Conservation (phyloP, 2,888 invertebrate species). For the Drosophila tanythrix region DNA sequence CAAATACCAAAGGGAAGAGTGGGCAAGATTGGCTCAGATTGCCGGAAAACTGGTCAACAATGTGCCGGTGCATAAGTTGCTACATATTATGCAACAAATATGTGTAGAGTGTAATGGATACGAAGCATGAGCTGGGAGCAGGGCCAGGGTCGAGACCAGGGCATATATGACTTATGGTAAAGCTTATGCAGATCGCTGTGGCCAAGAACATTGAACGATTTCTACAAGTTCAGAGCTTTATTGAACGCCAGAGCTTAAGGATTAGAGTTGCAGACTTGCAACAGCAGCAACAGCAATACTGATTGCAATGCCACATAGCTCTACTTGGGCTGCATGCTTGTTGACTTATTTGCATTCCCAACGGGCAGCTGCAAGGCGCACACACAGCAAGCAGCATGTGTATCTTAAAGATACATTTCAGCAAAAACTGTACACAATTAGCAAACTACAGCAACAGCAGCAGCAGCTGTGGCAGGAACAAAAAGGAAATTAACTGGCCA, state of each 20-base stretch:
- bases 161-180: slow-evolving; percentile 1
- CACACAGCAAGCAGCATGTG: slow-evolving; percentile 25
- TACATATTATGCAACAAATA: slow-evolving; percentile 74
- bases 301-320: slow-evolving; percentile 38
- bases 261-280: slow-evolving; percentile 17
- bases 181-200: slow-evolving; percentile 42
- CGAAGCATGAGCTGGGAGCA: slow-evolving; percentile 5
- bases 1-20: slow-evolving; percentile 33
- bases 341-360: slow-evolving; percentile 58
- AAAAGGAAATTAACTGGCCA: slow-evolving; percentile 60
- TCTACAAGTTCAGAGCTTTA: slow-evolving; percentile 16
- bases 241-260: slow-evolving; percentile 31
- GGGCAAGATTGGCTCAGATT: slow-evolving; percentile 26
- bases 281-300: neutral
- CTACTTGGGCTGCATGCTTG: slow-evolving; percentile 11
- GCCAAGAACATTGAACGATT: slow-evolving; percentile 29
- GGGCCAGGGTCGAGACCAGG: neutral
- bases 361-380: slow-evolving; percentile 14
- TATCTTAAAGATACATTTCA: slow-evolving; percentile 59
- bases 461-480: slow-evolving; percentile 36
- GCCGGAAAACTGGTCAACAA: slow-evolving; percentile 69
- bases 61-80: slow-evolving; percentile 70
- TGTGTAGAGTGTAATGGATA: slow-evolving; percentile 48
- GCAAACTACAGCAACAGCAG: slow-evolving; percentile 15
- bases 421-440: slow-evolving; percentile 52